A percentile compares a stretch with the other conserved stretches of the same genome.
Conservation (phyloP, 2,888 invertebrate genomes). For the Plebejus anna region DNA sequence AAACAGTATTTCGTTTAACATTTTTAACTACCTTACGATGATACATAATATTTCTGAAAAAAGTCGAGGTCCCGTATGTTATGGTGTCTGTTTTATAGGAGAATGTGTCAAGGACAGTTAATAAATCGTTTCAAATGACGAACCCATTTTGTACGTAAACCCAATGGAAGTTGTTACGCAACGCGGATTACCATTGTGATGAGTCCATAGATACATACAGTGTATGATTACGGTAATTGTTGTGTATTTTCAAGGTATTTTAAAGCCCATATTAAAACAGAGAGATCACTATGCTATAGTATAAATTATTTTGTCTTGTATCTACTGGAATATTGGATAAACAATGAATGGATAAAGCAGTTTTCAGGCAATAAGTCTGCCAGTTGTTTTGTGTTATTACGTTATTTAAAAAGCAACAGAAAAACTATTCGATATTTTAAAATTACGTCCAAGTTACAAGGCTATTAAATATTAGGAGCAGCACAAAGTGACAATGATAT, state of each 20-base stretch:
- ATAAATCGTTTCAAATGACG: neutral
- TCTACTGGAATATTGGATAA: too few species aligned
- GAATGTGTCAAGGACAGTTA: slow-evolving; percentile 9
- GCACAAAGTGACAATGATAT: too few species aligned
- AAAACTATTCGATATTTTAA: too few species aligned
- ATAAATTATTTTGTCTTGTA: too few species aligned
- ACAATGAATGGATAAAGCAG: too few species aligned
- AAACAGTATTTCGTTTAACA: neutral
- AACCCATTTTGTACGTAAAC: slow-evolving; percentile 18
- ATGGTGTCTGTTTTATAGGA: neutral
- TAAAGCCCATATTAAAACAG: neutral
- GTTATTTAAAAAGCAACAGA: too few species aligned
- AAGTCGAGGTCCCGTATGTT: neutral
- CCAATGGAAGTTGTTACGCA: slow-evolving; percentile 58
- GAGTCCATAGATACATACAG: slow-evolving; percentile 44
- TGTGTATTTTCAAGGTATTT: slow-evolving; percentile 26
- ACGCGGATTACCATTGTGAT: slow-evolving; percentile 62
- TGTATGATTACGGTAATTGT: slow-evolving; percentile 29
- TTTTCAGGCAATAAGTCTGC: too few species aligned
- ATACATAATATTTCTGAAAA: neutral
- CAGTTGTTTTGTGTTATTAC: too few species aligned
- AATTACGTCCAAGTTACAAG: too few species aligned
- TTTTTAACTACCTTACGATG: neutral
- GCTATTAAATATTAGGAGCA: too few species aligned
- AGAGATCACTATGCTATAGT: neutral